Evolutionary conservation across 2,888 invertebrate species (phyloP), one percentile per base, ranked within the genome.

Genomic region (Pseudolycoriella hygida): DNA sequence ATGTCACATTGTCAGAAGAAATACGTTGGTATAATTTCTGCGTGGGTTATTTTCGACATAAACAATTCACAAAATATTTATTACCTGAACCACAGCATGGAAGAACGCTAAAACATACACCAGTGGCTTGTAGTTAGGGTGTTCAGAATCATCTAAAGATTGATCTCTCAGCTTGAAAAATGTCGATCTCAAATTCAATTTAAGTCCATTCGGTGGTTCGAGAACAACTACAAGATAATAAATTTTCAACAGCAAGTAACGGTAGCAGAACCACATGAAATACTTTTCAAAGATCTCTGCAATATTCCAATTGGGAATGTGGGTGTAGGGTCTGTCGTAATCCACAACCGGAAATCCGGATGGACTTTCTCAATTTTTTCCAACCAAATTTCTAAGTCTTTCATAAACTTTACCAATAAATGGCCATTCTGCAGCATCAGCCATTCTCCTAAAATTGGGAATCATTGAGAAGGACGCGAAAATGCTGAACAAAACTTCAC

Each of bases 351-450:
- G 66, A 93, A 93, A 63, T 90, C 87, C 0, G 87, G 85, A 67
- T 93, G 89, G 0, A 88, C 86, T 54, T 80, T 80, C 46, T 69
- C 73, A 56, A 85, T 72, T 60, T 77, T 70, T 57, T 90, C 90
- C 43, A 93, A 64, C 51, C 77, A 74, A 58, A 90, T 90, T 62
- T 92, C 92, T 51, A 93, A 64, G 50, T 77, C 76, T 17, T 76
- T 72, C 4, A 90, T 72, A 67, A 92, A 92, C 3, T 73, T 68
- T 10, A 89, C 71, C 18, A 92, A 66, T 42, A 93, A 67, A 60
- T 93, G 93, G 50, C 90, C 93, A 66, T 93, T 93, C 68, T 92
- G 92, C 18, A 90, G 70, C 74, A 93, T 84, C 49, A 93, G 65
- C 93, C 93, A 93, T 56, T 84, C 81, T 0, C 93, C 93, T 58